Percentiles rank a stretch among this genome's conserved stretches.
Conservation (phyloP, 2,888 invertebrate genomes). For the Bellardia bayeri region DNA sequence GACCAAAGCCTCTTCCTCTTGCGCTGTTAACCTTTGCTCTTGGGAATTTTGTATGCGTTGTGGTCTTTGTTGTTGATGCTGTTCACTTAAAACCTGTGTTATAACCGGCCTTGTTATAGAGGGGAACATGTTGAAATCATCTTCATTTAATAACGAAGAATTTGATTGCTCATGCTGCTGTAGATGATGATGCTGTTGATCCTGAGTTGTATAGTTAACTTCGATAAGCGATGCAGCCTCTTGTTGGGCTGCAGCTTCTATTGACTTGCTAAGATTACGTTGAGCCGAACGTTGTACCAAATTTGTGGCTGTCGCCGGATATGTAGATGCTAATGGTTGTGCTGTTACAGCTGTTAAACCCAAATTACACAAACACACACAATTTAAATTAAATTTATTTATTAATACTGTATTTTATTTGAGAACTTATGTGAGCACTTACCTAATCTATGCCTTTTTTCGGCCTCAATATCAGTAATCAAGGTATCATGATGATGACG, state of each 20-base stretch:
- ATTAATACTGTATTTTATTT: neutral
- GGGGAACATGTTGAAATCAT: conserved; percentile 78
- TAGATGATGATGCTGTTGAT: conserved; percentile 66
- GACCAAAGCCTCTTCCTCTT: conserved; percentile 62
- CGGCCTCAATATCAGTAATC: conserved; percentile 86
- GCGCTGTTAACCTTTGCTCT: conserved; percentile 57
- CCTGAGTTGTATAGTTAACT: conserved; percentile 74
- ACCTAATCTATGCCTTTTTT: conserved; percentile 84
- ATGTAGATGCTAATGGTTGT: conserved; percentile 76
- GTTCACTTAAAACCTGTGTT: conserved; percentile 75
- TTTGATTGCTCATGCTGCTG: conserved; percentile 55
- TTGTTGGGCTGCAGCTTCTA: conserved; percentile 81
- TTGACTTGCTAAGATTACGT: conserved; percentile 84
- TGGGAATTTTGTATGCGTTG: conserved; percentile 61
- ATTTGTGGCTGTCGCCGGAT: conserved; percentile 78
- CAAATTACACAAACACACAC: neutral
- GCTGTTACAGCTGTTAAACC: conserved; percentile 69
- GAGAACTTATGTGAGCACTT: conserved; percentile 1
- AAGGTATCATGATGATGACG: conserved; percentile 85
- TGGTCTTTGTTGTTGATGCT: conserved; percentile 52
- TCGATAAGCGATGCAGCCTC: conserved; percentile 68
- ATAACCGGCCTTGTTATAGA: conserved; percentile 80
- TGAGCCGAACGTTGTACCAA: conserved; percentile 81
- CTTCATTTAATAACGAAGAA: conserved; percentile 74
- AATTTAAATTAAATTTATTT: neutral